Percentiles rank a stretch among this genome's conserved stretches.
Conservation (phyloP, 1,140 invertebrate genomes). For the Homalodisca vitripennis region DNA sequence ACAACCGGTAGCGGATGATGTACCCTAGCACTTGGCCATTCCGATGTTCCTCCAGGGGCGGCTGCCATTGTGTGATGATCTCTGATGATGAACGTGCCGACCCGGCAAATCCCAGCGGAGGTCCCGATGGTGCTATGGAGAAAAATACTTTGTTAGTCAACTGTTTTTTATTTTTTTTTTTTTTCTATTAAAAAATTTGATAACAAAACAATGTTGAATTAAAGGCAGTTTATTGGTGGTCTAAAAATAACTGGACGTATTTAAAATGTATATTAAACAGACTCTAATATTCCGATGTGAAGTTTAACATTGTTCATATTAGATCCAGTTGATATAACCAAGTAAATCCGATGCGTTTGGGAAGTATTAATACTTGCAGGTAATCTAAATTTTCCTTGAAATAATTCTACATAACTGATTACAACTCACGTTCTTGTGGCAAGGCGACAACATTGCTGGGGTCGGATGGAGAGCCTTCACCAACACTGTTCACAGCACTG, state of each 20-base stretch:
- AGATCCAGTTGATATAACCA: too few species aligned
- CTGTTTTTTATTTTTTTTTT: too few species aligned
- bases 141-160: too few species aligned
- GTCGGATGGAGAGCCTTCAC: conserved; percentile 86
- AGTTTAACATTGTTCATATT: too few species aligned
- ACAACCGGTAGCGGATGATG: conserved; percentile 84
- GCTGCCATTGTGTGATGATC: conserved; percentile 97
- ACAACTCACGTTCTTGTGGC: conserved; percentile 85
- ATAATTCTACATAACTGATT: neutral
- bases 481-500: conserved; percentile 92
- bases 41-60: conserved; percentile 86
- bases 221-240: too few species aligned
- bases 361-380: too few species aligned
- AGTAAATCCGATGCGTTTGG: too few species aligned
- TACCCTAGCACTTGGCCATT: conserved; percentile 96
- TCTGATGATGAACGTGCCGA: conserved; percentile 90
- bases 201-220: neutral
- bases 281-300: too few species aligned
- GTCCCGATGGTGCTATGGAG: conserved; percentile 77
- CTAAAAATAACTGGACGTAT: too few species aligned
- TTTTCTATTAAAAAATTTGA: too few species aligned
- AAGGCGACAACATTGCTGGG: conserved; percentile 84
- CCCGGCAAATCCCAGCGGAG: conserved; percentile 85
- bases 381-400: too few species aligned
- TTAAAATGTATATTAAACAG: too few species aligned